phyloP scores from a whole-genome alignment of 2,888 invertebrate species.

The Chelonus formosanus region DNA sequence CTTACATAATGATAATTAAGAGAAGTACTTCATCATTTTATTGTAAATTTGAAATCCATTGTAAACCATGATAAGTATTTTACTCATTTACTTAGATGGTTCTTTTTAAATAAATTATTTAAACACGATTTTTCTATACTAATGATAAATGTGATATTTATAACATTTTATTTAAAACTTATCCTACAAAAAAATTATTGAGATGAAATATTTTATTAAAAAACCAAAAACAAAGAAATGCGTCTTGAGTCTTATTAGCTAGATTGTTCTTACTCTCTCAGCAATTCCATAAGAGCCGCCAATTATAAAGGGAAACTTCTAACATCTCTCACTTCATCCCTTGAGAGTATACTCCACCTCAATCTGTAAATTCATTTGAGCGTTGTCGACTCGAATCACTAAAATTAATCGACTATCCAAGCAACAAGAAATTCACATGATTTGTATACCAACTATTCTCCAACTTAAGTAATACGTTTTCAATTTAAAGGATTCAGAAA shows the following conservation, averaged over 20 bases:
- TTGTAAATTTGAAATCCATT: no score
- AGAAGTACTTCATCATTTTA: no score
- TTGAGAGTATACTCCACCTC: constrained; percentile 12
- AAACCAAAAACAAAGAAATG: background rate
- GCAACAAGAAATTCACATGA: constrained; percentile 20
- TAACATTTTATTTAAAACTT: no score
- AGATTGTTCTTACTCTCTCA: constrained; percentile 17
- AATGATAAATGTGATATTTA: no score
- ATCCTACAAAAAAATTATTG: background rate
- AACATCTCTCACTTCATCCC: background rate
- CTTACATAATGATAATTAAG: no score
- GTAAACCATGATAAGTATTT: no score
- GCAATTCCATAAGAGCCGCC: constrained; percentile 29
- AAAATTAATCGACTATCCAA: constrained; percentile 17
- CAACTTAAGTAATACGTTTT: no score
- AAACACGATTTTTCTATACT: no score
- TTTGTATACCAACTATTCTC: background rate
- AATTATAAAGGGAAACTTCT: constrained; percentile 24
- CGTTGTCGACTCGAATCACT: constrained; percentile 24
- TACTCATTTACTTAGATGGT: no score
- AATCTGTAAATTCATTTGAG: constrained; percentile 22
- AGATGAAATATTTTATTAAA: no score
- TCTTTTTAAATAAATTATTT: no score
- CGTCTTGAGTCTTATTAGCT: constrained; percentile 17
- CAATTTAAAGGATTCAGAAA: no score